Conservation (phyloP, 2,797 vertebrate species). For the Arnoldichthys spilopterus region DNA sequence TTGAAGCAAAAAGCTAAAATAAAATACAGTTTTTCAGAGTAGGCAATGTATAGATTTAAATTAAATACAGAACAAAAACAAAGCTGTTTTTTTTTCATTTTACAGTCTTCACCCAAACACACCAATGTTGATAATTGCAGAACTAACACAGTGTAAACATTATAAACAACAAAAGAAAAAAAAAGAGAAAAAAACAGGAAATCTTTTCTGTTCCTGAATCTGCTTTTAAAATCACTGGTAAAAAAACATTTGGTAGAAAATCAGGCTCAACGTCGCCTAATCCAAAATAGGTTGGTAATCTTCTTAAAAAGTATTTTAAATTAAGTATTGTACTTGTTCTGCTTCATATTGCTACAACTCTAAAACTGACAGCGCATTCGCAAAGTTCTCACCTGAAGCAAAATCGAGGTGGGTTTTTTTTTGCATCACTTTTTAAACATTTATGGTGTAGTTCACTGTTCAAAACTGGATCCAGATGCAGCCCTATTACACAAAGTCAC, state of each 20-base stretch:
- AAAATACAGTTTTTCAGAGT: constrained; percentile 31
- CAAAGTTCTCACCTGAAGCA: background rate
- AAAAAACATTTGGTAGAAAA: background rate
- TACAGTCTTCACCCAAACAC: background rate
- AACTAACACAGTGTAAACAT: background rate
- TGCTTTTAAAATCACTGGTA: background rate
- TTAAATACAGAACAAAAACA: constrained; percentile 23
- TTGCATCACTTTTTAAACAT: background rate
- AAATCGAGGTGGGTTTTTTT: background rate
- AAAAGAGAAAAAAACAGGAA: background rate
- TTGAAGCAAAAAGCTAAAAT: constrained; percentile 45
- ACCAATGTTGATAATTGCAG: background rate
- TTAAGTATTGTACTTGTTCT: background rate
- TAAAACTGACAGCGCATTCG: background rate
- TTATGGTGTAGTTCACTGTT: background rate
- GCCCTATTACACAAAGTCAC: background rate
- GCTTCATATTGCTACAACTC: background rate
- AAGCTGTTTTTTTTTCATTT: background rate
- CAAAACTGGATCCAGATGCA: background rate
- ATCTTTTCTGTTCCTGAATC: background rate
- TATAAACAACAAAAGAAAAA: background rate
- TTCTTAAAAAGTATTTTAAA: background rate
- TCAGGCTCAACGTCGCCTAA: background rate
- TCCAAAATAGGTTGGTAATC: background rate
- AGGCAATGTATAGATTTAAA: constrained; percentile 4